phyloP scores from a whole-genome alignment of 2,797 vertebrate genomes.

The Malacoraja senta region DNA sequence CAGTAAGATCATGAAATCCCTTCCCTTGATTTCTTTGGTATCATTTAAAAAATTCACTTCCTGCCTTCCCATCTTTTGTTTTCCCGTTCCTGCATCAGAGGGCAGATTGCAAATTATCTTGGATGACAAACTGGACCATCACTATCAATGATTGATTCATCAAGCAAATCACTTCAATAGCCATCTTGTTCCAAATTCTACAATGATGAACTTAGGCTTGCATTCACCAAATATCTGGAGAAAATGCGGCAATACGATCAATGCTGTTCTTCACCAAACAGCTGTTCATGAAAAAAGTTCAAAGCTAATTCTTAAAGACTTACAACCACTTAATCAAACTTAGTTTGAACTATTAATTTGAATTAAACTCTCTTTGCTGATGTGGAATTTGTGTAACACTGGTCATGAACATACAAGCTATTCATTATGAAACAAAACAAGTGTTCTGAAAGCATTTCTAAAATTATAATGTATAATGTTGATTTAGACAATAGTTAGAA shows the following conservation, averaged over 20 bases:
- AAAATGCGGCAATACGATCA: too few species aligned
- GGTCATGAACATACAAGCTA: neutral
- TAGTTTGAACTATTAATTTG: neutral
- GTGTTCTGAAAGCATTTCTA: neutral
- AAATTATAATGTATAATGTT: neutral
- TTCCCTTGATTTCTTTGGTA: too few species aligned
- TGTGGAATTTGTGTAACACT: neutral
- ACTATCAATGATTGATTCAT: neutral
- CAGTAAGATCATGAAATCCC: too few species aligned
- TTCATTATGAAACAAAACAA: neutral
- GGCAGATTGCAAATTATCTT: too few species aligned
- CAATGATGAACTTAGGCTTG: neutral
- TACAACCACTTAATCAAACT: neutral
- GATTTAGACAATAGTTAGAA: neutral
- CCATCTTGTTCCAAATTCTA: neutral
- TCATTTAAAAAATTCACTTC: neutral
- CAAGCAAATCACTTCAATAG: neutral
- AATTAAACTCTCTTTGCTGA: neutral
- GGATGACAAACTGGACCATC: neutral
- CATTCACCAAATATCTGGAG: too few species aligned
- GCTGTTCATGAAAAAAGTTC: neutral
- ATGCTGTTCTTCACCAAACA: neutral
- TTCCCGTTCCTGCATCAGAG: neutral
- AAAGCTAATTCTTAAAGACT: neutral
- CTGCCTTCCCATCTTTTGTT: neutral